These are phyloP conservation scores for Platynereis dumerilii DNA, from an alignment of 2,888 invertebrate genomes.

Conservation along the genomic window DNA sequence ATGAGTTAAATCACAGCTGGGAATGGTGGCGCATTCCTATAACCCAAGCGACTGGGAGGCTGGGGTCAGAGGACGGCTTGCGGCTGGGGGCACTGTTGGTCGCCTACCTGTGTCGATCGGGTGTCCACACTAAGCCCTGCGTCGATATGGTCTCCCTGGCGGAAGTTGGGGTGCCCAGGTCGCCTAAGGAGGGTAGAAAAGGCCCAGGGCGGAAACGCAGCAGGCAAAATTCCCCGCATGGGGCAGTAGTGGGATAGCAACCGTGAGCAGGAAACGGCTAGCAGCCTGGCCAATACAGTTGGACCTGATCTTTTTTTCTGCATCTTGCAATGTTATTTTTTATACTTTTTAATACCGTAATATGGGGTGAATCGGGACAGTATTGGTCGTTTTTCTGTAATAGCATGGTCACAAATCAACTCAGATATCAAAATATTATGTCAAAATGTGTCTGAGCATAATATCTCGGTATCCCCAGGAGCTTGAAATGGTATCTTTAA, in stretches of 20 bases:
- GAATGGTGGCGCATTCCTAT: slow-evolving; percentile 96
- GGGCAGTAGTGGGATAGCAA: slow-evolving; percentile 98
- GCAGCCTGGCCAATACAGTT: slow-evolving; percentile 84
- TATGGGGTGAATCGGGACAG: too few species aligned
- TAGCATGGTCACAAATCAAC: too few species aligned
- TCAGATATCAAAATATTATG: too few species aligned
- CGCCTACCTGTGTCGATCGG: slow-evolving; percentile 82
- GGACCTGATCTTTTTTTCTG: slow-evolving; percentile 75
- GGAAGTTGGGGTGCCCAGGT: slow-evolving; percentile 87
- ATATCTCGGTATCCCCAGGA: too few species aligned
- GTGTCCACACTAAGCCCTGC: slow-evolving; percentile 89
- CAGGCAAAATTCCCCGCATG: slow-evolving; percentile 99
- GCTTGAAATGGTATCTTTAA: too few species aligned
- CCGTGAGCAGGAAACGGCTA: slow-evolving; percentile 83
- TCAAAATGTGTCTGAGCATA: too few species aligned
- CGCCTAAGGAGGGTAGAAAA: slow-evolving; percentile 95
- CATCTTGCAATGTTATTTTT: too few species aligned
- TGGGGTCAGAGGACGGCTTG: slow-evolving; percentile 89
- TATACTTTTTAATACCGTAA: too few species aligned
- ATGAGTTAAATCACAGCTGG: slow-evolving; percentile 76
- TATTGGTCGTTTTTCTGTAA: too few species aligned
- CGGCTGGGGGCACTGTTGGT: slow-evolving; percentile 80
- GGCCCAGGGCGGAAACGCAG: slow-evolving; percentile 99
- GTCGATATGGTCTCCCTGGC: slow-evolving; percentile 91
- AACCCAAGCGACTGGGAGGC: slow-evolving; percentile 97